Evolutionary conservation across 1,140 invertebrate genomes (phyloP).

Genomic region (Euura saliciscinereae): DNA sequence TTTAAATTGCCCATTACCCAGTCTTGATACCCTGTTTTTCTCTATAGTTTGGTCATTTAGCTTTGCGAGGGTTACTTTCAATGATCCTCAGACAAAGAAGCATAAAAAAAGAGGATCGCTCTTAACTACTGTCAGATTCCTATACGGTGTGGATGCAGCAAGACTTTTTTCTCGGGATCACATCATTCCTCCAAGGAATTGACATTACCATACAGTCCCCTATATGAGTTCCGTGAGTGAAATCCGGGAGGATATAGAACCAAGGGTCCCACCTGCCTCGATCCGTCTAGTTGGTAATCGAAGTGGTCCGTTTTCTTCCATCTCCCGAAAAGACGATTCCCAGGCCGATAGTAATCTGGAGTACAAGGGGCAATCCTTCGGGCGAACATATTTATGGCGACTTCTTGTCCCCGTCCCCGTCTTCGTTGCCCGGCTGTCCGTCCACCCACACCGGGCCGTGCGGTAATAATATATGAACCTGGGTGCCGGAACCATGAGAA

Average conservation of each 20-base stretch:
- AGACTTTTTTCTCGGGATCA: background rate
- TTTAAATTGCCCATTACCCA: slow-evolving; percentile 2
- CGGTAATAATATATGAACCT: slow-evolving; percentile 16
- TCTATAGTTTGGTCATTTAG: background rate
- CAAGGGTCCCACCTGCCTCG: slow-evolving; percentile 10
- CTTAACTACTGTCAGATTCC: too few relatives aligned
- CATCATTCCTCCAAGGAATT: background rate
- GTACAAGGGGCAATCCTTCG: slow-evolving; percentile 16
- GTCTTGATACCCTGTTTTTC: background rate
- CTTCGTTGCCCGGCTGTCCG: slow-evolving; percentile 2
- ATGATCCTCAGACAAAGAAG: background rate
- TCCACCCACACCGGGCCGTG: background rate
- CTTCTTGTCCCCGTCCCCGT: slow-evolving; percentile 11
- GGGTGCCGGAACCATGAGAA: background rate
- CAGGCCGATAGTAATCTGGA: slow-evolving; percentile 17
- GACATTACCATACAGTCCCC: background rate
- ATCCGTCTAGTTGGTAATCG: slow-evolving; percentile 13
- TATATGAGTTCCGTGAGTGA: background rate
- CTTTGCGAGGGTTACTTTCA: background rate
- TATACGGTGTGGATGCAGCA: too few relatives aligned
- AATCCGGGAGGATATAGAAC: background rate
- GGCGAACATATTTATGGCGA: slow-evolving; percentile 12
- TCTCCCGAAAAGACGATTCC: slow-evolving; percentile 14
- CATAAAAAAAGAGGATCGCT: background rate
- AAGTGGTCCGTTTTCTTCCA: slow-evolving; percentile 1